These are phyloP conservation scores for Sardina pilchardus DNA, from an alignment of 2,113 vertebrate species.

Conservation along the genomic window DNA sequence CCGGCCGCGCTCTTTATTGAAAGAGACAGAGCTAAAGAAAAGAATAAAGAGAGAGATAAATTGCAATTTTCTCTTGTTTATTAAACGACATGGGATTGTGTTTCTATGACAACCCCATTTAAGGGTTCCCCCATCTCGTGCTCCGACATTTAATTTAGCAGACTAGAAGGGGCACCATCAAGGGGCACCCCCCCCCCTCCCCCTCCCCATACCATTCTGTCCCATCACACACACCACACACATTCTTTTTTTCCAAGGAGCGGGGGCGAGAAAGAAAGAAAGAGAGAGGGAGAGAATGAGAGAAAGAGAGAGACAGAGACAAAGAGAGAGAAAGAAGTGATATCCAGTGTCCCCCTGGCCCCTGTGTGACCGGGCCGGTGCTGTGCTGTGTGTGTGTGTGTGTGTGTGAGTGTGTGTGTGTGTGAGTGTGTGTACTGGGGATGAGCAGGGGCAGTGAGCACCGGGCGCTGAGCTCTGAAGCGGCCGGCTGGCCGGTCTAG, in stretches of 20 bases:
- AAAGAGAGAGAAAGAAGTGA: neutral
- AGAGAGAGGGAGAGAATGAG: slow-evolving; percentile 38
- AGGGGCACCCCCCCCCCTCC: neutral
- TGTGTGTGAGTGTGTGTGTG: slow-evolving; percentile 55
- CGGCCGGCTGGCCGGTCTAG: neutral
- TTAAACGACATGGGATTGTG: neutral
- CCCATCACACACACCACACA: slow-evolving; percentile 12
- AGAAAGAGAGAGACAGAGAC: slow-evolving; percentile 36
- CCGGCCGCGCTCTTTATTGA: neutral
- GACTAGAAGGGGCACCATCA: neutral
- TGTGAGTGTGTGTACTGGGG: neutral
- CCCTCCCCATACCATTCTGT: neutral
- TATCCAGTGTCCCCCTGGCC: slow-evolving; percentile 15
- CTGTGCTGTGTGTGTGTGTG: slow-evolving; percentile 46
- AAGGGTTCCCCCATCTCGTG: slow-evolving; percentile 16
- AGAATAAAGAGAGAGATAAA: neutral
- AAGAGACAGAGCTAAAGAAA: neutral
- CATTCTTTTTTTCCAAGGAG: neutral
- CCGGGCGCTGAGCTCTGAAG: too few species aligned
- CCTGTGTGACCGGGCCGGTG: neutral
- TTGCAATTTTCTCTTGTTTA: neutral
- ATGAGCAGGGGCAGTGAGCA: too few species aligned
- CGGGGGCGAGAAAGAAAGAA: slow-evolving; percentile 11
- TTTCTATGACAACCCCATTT: slow-evolving; percentile 26
- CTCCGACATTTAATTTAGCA: slow-evolving; percentile 9